Evolutionary conservation across 1,140 invertebrate species (phyloP), one percentile per base, ranked within the genome.

Genomic region (Gryon sp.): DNA sequence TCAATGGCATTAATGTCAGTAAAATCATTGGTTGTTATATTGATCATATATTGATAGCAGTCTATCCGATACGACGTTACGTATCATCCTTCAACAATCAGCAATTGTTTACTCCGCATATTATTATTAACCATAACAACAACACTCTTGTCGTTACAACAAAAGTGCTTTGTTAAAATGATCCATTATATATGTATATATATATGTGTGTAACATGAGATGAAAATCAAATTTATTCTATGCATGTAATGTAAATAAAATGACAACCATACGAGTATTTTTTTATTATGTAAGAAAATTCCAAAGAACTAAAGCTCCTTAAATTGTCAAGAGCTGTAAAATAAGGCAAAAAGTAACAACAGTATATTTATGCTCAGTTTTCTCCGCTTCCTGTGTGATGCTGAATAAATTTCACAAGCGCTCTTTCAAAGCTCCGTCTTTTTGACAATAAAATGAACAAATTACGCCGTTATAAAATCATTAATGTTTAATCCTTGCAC

Each of bases 311-410:
- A 66, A 55, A 48, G 26, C 62, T 43, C 45, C 65, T 59, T 69
- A 59, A 41, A 69, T 43, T 50, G 65, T 69, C 52, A 69, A 45
- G 32, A 50, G 36, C 32, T 32, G 52, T 40, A 7, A 30, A 57
- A 68, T 57, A 40, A 16, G 63, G 26, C 43, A 68, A 57, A 68
- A 48, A 57, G 32, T 57, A 68, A 57, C n/a, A n/a, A 7, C 45
- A 34, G 3, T 60, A 69, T 52, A 69, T 69, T 69, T 69, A 30
- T 12, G 34, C 52, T 57, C 52, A 32, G 52, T 41, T 55, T 53
- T 50, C 43, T 15, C 65, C 30, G 50, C 34, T 50, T 60, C 36
- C 28, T 36, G 12, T n/a, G n/a, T 36, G 16, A 52, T 41, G 28
- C 2, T 20, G 28, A 34, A 59, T 59, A 69, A 59, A 69, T 69